phyloP scores from a whole-genome alignment of 37 sponge, comb jelly and placozoan genomes.

The Oscarella lobularis region DNA sequence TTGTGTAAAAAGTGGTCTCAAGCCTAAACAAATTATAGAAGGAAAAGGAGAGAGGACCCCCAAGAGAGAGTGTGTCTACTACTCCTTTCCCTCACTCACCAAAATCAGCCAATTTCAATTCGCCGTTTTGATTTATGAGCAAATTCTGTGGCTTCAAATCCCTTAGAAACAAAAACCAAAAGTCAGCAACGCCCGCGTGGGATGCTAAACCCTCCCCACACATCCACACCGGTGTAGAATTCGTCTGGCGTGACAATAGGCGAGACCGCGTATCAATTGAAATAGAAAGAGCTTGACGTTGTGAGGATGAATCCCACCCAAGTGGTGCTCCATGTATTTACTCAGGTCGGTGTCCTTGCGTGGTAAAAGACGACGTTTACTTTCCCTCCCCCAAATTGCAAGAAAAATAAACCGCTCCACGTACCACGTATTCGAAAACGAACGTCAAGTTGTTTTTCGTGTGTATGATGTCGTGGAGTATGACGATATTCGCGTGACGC shows the following conservation, averaged over 20 bases:
- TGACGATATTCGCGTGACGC: constrained; percentile 91
- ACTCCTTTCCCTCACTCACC: constrained; percentile 43
- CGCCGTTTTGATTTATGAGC: constrained; percentile 67
- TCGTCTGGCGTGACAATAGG: constrained; percentile 72
- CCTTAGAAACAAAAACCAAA: constrained; percentile 15
- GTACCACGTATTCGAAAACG: constrained; percentile 98
- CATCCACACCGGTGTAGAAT: constrained; percentile 87
- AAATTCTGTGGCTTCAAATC: constrained; percentile 95
- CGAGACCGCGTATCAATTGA: constrained; percentile 81
- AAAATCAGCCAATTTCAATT: constrained; percentile 92
- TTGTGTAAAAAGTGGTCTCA: background rate
- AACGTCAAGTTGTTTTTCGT: constrained; percentile 78
- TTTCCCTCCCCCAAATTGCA: too few species aligned
- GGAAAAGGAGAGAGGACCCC: constrained; percentile 7
- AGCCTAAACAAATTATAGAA: background rate
- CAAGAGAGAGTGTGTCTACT: background rate
- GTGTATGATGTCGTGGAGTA: constrained; percentile 96
- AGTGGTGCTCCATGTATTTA: constrained; percentile 85
- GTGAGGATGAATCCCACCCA: constrained; percentile 56
- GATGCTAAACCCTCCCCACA: background rate
- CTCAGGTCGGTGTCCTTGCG: constrained; percentile 83
- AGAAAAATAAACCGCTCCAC: too few species aligned
- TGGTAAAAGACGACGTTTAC: background rate
- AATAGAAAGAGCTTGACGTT: constrained; percentile 79
- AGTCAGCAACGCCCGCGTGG: background rate